phyloP scores from a whole-genome alignment of 2,797 vertebrate species.

The Phrynocephalus guinanensis region DNA sequence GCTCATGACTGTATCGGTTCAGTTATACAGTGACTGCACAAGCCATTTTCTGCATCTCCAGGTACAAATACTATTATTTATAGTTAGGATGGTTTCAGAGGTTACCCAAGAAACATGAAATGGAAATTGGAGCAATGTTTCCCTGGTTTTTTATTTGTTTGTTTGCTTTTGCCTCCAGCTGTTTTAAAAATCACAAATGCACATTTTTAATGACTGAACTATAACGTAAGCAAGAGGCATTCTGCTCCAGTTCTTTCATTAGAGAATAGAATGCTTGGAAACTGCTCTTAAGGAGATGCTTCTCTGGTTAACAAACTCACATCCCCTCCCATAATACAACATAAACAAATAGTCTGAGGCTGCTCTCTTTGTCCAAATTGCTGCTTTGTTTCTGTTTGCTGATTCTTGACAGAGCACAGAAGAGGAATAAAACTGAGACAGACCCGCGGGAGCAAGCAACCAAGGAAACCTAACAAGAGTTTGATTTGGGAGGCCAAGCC shows the following conservation, averaged over 20 bases:
- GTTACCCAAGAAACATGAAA: slow-evolving; percentile 37
- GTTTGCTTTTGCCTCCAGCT: slow-evolving; percentile 65
- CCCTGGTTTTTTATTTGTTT: slow-evolving; percentile 43
- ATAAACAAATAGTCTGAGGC: slow-evolving; percentile 45
- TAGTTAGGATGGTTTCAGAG: slow-evolving; percentile 45
- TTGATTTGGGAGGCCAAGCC: no score
- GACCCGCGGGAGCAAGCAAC: no score
- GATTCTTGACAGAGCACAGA: no score
- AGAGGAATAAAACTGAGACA: no score
- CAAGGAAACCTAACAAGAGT: no score
- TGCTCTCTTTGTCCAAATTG: slow-evolving; percentile 36
- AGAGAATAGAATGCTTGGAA: slow-evolving; percentile 53
- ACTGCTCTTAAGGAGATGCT: slow-evolving; percentile 58
- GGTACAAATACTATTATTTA: slow-evolving; percentile 43
- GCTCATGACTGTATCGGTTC: not conserved
- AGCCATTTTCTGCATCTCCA: not conserved
- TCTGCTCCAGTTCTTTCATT: slow-evolving; percentile 72
- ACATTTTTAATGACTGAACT: slow-evolving; percentile 75
- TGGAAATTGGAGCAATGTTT: slow-evolving; percentile 52
- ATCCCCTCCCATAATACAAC: not conserved
- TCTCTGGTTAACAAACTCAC: slow-evolving; percentile 48
- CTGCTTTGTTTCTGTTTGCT: not conserved
- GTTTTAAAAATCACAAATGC: slow-evolving; percentile 71
- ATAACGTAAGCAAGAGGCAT: slow-evolving; percentile 65
- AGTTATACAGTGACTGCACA: not conserved